Conservation (phyloP, 2,797 vertebrate genomes). For the Acanthornis magna region DNA sequence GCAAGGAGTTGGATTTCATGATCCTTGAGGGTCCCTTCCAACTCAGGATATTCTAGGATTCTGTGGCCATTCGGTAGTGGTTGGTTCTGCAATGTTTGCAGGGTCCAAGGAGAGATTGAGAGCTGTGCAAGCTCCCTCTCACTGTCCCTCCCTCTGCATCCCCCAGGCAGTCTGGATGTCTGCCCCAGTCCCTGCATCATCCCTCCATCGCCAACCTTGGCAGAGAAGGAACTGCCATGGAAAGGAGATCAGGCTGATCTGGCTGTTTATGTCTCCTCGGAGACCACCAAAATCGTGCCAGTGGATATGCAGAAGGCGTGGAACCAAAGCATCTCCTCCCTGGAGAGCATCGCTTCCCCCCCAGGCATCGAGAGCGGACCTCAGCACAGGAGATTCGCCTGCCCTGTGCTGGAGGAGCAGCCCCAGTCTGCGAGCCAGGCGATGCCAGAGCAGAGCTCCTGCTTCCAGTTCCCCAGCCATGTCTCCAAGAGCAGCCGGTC, state of each 20-base stretch:
- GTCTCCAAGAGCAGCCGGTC: constrained; percentile 57
- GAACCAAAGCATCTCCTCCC: constrained; percentile 96
- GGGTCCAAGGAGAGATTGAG: background rate
- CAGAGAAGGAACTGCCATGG: constrained; percentile 89
- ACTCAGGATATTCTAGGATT: background rate
- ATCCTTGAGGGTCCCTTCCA: background rate
- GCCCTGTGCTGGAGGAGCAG: constrained; percentile 47
- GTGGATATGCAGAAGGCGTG: constrained; percentile 93
- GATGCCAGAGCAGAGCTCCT: constrained; percentile 46
- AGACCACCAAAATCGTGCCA: constrained; percentile 93
- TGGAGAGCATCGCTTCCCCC: constrained; percentile 86
- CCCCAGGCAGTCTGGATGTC: constrained; percentile 77
- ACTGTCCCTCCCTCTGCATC: constrained; percentile 17
- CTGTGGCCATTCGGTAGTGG: background rate
- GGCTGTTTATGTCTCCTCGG: constrained; percentile 88
- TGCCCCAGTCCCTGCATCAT: constrained; percentile 81
- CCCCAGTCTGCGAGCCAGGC: constrained; percentile 10
- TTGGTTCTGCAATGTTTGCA: background rate
- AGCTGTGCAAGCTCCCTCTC: background rate
- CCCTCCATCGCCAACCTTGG: constrained; percentile 79
- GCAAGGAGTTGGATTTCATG: background rate
- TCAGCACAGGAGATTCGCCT: constrained; percentile 52
- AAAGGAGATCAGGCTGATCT: constrained; percentile 84
- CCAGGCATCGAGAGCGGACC: constrained; percentile 66
- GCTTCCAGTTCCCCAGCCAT: constrained; percentile 77